These are phyloP conservation scores for Psilopogon haemacephalus DNA, from an alignment of 2,113 vertebrate species.

Conservation along the genomic window DNA sequence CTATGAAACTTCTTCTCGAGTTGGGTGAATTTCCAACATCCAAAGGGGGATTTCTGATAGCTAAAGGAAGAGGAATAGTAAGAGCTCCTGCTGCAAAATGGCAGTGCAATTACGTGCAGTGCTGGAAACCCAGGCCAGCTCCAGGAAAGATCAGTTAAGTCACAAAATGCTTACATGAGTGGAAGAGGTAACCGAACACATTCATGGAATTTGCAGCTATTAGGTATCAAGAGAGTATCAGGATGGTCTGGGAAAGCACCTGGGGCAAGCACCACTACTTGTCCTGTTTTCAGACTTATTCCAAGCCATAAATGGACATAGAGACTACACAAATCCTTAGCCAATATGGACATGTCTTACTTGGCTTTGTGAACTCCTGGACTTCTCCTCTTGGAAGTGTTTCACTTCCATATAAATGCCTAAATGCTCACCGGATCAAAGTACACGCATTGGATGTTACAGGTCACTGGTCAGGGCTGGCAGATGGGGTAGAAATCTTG, in stretches of 20 bases:
- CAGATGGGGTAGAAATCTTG: not conserved
- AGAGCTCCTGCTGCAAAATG: not conserved
- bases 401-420: not conserved
- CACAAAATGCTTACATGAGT: not conserved
- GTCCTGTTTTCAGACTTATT: constrained; percentile 24
- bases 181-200: not conserved
- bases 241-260: constrained; percentile 26
- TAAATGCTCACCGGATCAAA: not conserved
- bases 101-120: fast-evolving
- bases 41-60: not conserved
- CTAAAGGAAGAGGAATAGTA: not conserved
- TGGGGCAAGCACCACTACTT: not conserved
- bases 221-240: constrained; percentile 8
- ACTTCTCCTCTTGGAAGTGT: not conserved
- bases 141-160: not conserved
- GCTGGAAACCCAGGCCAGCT: not conserved
- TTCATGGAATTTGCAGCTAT: not conserved
- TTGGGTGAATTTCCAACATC: not conserved
- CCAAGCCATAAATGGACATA: constrained; percentile 15
- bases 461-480: not conserved
- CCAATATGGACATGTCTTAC: not conserved
- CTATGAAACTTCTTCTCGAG: not conserved
- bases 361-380: not conserved
- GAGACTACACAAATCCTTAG: not conserved
- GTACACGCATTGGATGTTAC: not conserved